These are phyloP conservation scores for Cheilosia variabilis DNA, from an alignment of 2,888 invertebrate species.

Conservation along the genomic window DNA sequence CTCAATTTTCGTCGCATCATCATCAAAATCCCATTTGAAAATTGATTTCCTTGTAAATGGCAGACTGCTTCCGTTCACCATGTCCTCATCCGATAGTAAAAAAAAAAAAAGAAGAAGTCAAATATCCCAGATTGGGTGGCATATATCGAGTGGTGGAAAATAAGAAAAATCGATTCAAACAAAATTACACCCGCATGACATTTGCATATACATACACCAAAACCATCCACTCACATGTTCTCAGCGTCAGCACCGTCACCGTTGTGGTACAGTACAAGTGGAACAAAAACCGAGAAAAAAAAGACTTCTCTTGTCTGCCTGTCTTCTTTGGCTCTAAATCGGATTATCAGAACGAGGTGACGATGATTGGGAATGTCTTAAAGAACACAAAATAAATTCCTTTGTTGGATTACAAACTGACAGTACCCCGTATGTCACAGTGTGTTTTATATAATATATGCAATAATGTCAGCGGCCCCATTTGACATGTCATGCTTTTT, in stretches of 20 bases:
- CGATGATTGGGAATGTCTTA: slow-evolving; percentile 69
- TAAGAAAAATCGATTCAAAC: slow-evolving; percentile 70
- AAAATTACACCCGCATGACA: slow-evolving; percentile 73
- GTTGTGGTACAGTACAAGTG: slow-evolving; percentile 6
- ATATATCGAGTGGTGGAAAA: slow-evolving; percentile 36
- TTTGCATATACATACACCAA: slow-evolving; percentile 51
- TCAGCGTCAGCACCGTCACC: background rate
- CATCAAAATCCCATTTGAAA: slow-evolving; percentile 74
- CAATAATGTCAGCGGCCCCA: slow-evolving; percentile 60
- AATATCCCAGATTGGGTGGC: slow-evolving; percentile 30
- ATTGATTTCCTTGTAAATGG: slow-evolving; percentile 74
- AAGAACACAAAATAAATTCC: slow-evolving; percentile 62
- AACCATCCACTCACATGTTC: slow-evolving; percentile 11
- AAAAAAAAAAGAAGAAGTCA: no score
- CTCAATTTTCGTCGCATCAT: slow-evolving; percentile 73
- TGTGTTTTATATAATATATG: slow-evolving; percentile 36
- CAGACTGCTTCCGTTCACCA: slow-evolving; percentile 71
- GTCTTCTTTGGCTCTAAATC: slow-evolving; percentile 53
- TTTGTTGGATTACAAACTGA: slow-evolving; percentile 59
- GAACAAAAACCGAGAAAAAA: slow-evolving; percentile 10
- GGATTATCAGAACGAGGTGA: slow-evolving; percentile 74
- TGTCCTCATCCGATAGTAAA: slow-evolving; percentile 17
- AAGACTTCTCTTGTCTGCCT: slow-evolving; percentile 9
- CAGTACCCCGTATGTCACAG: slow-evolving; percentile 38
- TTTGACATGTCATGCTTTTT: slow-evolving; percentile 56